Evolutionary conservation across 2,888 invertebrate species (phyloP).

Genomic region (Acrocera orbiculus): DNA sequence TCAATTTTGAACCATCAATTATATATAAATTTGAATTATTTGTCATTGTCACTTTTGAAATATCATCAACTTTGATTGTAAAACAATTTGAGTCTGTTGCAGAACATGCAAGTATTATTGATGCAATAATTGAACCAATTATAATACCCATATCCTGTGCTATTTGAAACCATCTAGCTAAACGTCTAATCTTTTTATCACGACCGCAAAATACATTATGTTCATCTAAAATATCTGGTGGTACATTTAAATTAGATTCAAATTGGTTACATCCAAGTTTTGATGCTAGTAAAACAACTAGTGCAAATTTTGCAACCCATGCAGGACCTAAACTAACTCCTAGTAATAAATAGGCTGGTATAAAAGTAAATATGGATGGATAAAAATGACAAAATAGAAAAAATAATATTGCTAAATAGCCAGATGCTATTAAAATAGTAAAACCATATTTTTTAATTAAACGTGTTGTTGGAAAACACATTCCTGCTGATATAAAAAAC

Average conservation of each 20-base stretch:
- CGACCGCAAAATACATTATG: conserved; percentile 29
- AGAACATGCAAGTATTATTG: conserved; percentile 31
- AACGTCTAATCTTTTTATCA: conserved; percentile 32
- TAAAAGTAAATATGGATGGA: conserved; percentile 35
- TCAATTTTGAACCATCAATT: not conserved
- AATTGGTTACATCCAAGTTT: conserved; percentile 28
- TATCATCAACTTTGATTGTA: not conserved
- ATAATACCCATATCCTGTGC: conserved; percentile 41
- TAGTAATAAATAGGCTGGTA: conserved; percentile 36
- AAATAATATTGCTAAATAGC: conserved; percentile 38
- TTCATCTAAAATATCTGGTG: conserved; percentile 23
- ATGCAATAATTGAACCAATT: conserved; percentile 35
- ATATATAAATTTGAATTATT: conserved; percentile 1
- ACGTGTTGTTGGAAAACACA: conserved; percentile 35
- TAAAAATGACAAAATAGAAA: conserved; percentile 44
- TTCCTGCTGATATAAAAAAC: conserved; percentile 41
- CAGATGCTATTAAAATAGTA: conserved; percentile 31
- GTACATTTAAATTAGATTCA: conserved; percentile 19
- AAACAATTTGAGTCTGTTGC: conserved; percentile 23
- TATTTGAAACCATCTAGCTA: conserved; percentile 37
- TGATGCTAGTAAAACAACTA: conserved; percentile 26
- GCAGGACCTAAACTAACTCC: conserved; percentile 39
- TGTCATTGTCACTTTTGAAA: conserved; percentile 4
- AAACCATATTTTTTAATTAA: conserved; percentile 37
- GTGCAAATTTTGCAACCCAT: conserved; percentile 24